Percentiles rank a stretch among this genome's conserved stretches.
Evolutionary conservation across 2,888 invertebrate species (phyloP).

Genomic region (Auanema sp.): DNA sequence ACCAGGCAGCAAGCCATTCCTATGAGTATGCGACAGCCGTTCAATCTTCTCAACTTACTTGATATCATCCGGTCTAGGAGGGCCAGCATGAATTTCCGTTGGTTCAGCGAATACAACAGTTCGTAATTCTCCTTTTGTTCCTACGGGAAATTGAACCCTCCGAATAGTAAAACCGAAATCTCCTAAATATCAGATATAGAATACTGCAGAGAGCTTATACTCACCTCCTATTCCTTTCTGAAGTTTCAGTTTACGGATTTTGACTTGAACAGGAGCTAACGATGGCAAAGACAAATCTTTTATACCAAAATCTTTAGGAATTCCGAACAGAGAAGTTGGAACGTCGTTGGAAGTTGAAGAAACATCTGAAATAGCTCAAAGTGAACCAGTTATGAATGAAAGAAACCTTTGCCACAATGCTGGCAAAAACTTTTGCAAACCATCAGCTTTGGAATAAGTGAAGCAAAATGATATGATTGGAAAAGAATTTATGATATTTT

Average conservation of each 20-base stretch:
- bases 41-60: slow-evolving; percentile 1
- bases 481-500: no score
- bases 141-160: slow-evolving; percentile 39
- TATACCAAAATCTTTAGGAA: slow-evolving; percentile 31
- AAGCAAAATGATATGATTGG: no score
- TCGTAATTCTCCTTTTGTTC: slow-evolving; percentile 21
- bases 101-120: slow-evolving; percentile 53
- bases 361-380: slow-evolving; percentile 5
- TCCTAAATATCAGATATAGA: slow-evolving; percentile 23
- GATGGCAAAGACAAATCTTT: slow-evolving; percentile 49
- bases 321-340: slow-evolving; percentile 3
- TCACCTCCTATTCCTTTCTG: slow-evolving; percentile 38
- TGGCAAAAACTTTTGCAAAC: no score
- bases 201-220: slow-evolving; percentile 6
- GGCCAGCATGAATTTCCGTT: slow-evolving; percentile 36
- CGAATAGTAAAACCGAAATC: slow-evolving; percentile 54
- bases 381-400: no score
- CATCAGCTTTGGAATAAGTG: no score
- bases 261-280: slow-evolving; percentile 44
- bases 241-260: slow-evolving; percentile 34
- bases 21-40: slow-evolving; percentile 5
- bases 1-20: slow-evolving; percentile 86
- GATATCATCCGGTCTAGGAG: slow-evolving; percentile 51
- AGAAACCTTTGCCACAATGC: no score
- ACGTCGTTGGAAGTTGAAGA: slow-evolving; percentile 3